Base-by-base conservation (phyloP, 1,140 invertebrate genomes). In the Andrena cerasifolii region DNA sequence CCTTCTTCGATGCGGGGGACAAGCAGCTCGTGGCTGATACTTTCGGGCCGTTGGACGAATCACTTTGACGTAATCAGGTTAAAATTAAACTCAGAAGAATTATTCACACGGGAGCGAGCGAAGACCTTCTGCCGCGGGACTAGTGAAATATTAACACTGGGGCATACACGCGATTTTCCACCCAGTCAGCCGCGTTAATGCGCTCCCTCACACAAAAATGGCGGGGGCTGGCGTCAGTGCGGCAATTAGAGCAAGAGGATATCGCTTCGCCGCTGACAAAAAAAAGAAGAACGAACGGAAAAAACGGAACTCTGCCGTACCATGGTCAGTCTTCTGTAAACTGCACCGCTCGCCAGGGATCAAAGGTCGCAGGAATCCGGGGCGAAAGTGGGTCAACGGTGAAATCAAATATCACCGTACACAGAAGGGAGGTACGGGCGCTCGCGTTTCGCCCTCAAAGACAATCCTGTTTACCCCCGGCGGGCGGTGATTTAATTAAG, bases 241-340 rank as follows among this genome's bases (percentile, higher is more conserved):
- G 67, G 54, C 78, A 85, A 85, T 84, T 85, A 85, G 82, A 84
- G 78, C 68, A 70, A 51, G 68, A 84, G 68, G 56, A 84, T 73
- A 54, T 74, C 54, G 61, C 45, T 51, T 31, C 51, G 49, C 40
- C 45, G 58, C 5, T 45, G 66, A n/a, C 0, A 5, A 36, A 33
- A 54, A 54, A 40, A 36, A 33, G 16, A 33, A 54, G 40, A 40
- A 36, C 24, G 16, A 33, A 3, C 6, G 12, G 68, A 45, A 80
- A 76, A 51, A 63, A 21, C 21, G 67, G 62, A 80, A 79, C 80
- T 84, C 53, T 58, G 24, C 24, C 45, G 51, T 40, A 67, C 28
- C 59, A 33, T 58, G 66, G 66, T 72, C 82, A 77, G 51, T 63
- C 71, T 77, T 67, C 66, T 66, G 82, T 83, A 70, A 83, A 80